Percentiles rank a stretch among this genome's conserved stretches.
These are phyloP conservation scores for Pyrgus malvae DNA, from an alignment of 2,888 invertebrate genomes.

Conservation along the genomic window DNA sequence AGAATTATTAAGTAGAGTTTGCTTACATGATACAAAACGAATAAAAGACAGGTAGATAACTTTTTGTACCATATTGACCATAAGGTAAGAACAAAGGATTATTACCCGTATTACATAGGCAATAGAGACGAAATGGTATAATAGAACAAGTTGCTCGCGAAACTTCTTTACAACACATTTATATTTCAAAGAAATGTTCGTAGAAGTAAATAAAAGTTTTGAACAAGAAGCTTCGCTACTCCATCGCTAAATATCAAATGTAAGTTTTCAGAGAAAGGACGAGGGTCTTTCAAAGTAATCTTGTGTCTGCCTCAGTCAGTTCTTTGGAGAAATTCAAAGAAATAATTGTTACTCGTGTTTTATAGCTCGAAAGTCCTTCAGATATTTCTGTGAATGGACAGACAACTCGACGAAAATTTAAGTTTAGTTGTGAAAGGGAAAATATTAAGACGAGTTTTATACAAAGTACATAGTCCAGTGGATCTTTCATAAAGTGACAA, in stretches of 20 bases:
- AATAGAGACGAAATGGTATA: not conserved
- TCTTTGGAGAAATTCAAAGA: not conserved
- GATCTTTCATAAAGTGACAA: too few relatives aligned
- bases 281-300: slow-evolving; percentile 8
- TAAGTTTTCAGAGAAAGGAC: slow-evolving; percentile 9
- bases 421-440: too few relatives aligned
- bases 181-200: slow-evolving; percentile 31
- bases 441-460: too few relatives aligned
- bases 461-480: too few relatives aligned
- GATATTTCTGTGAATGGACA: too few relatives aligned
- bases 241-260: slow-evolving; percentile 20
- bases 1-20: not conserved
- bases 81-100: not conserved
- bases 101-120: not conserved
- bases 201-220: slow-evolving; percentile 33
- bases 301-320: not conserved
- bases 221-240: slow-evolving; percentile 27
- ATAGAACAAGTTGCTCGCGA: not conserved
- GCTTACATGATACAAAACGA: not conserved
- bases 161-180: slow-evolving; percentile 29
- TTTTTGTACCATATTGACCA: not conserved
- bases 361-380: not conserved
- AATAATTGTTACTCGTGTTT: not conserved
- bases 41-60: not conserved
- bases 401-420: too few relatives aligned